These are phyloP conservation scores for Dermatemys mawii DNA, from an alignment of 2,113 vertebrate genomes.

Conservation along the genomic window DNA sequence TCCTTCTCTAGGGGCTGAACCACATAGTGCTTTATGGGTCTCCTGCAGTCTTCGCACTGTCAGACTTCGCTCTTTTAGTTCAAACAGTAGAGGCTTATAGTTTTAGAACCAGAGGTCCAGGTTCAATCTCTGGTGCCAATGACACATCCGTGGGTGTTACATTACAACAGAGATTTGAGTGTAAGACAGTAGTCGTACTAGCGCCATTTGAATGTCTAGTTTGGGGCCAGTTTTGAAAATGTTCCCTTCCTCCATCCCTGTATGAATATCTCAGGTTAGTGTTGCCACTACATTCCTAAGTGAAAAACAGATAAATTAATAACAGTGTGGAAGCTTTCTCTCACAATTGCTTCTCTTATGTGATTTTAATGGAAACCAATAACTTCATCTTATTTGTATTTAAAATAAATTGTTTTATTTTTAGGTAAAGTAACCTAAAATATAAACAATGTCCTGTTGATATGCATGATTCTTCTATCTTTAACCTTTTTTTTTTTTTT, in stretches of 20 bases:
- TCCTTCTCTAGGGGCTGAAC: neutral
- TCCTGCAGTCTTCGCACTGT: neutral
- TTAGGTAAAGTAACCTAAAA: neutral
- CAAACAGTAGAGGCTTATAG: neutral
- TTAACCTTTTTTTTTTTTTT: slow-evolving; percentile 26
- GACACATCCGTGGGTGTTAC: neutral
- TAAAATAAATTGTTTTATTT: neutral
- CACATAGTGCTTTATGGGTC: neutral
- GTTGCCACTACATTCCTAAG: neutral
- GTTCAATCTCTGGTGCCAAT: neutral
- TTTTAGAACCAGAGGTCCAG: neutral
- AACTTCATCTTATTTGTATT: neutral
- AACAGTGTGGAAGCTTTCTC: neutral
- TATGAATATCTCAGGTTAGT: neutral
- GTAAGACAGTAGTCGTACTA: neutral
- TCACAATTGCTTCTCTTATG: neutral
- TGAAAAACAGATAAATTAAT: neutral
- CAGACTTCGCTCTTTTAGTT: neutral
- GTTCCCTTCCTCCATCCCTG: neutral
- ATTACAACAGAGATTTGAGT: neutral
- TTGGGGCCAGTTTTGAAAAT: neutral
- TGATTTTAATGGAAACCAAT: neutral
- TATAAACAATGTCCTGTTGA: neutral
- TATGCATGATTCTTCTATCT: neutral
- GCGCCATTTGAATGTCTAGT: neutral